Evolutionary conservation across 2,888 invertebrate species (phyloP).

Genomic region (Perizoma affinitatum): DNA sequence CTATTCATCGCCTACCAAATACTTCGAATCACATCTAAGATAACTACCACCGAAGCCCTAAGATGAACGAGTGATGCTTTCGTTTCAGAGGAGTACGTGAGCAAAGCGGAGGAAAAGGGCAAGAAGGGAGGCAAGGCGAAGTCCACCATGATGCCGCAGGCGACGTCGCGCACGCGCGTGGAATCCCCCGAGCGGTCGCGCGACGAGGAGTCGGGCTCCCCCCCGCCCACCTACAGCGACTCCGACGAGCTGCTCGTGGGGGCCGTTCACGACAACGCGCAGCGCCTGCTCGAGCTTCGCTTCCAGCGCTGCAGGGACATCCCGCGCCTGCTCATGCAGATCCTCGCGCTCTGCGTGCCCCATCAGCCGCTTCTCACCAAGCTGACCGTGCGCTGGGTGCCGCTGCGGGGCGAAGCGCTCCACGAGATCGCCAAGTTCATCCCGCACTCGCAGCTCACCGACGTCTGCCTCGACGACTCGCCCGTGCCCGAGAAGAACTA

Average conservation of each 20-base stretch:
- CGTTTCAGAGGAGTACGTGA: constrained; percentile 36
- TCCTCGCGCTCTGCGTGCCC: constrained; percentile 43
- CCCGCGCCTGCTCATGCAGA: constrained; percentile 42
- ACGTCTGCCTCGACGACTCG: constrained; percentile 48
- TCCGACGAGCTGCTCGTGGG: constrained; percentile 4
- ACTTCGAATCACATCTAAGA: background rate
- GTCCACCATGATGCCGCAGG: background rate
- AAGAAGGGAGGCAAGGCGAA: constrained; percentile 18
- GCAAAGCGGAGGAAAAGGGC: constrained; percentile 25
- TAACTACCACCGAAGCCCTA: background rate
- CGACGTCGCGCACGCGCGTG: constrained; percentile 6
- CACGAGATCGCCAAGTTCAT: constrained; percentile 38
- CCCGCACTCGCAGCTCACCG: constrained; percentile 39
- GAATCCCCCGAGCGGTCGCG: constrained; percentile 2
- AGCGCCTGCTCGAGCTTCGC: constrained; percentile 36
- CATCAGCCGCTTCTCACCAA: constrained; percentile 36
- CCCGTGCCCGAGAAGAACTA: constrained; percentile 39
- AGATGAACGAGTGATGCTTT: background rate
- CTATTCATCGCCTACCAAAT: no score
- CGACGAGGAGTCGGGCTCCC: constrained; percentile 1
- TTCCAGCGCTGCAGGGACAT: constrained; percentile 27
- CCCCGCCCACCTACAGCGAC: constrained; percentile 1
- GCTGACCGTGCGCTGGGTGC: constrained; percentile 35
- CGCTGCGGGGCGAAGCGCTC: constrained; percentile 32
- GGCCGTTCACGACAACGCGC: constrained; percentile 26